Evolutionary conservation across 2,797 vertebrate species (phyloP).

Genomic region (Erithacus rubecula): DNA sequence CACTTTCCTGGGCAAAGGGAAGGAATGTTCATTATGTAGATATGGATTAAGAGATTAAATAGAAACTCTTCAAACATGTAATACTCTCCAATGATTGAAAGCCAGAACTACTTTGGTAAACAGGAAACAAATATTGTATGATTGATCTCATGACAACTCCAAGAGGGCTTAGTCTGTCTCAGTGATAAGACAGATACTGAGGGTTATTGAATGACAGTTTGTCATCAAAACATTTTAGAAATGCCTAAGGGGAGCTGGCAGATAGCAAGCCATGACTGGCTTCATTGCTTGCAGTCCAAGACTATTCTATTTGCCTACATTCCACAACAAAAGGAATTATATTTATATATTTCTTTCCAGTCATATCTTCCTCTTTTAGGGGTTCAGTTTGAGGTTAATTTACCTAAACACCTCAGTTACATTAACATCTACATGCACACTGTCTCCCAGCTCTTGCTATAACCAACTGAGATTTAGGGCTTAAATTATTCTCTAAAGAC

Average conservation of each 20-base stretch:
- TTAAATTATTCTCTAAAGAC: background rate
- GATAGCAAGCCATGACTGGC: background rate
- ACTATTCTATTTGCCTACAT: background rate
- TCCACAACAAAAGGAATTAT: background rate
- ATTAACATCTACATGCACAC: background rate
- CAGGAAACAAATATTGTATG: background rate
- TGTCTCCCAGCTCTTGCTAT: background rate
- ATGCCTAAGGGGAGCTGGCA: background rate
- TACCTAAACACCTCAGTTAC: background rate
- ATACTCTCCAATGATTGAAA: background rate
- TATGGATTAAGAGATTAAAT: background rate
- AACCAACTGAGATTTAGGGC: fast-evolving
- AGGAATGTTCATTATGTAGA: background rate
- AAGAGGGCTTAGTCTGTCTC: background rate
- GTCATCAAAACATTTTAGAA: background rate
- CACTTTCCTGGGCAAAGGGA: background rate
- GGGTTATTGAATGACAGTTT: background rate
- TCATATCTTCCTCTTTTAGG: background rate
- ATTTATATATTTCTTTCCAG: background rate
- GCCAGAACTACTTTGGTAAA: background rate
- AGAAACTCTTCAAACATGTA: background rate
- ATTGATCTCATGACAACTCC: background rate
- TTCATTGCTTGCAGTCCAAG: background rate
- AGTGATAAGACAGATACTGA: background rate
- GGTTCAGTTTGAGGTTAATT: background rate